Base-by-base conservation (phyloP, 2,113 vertebrate species). In the Parus major region DNA sequence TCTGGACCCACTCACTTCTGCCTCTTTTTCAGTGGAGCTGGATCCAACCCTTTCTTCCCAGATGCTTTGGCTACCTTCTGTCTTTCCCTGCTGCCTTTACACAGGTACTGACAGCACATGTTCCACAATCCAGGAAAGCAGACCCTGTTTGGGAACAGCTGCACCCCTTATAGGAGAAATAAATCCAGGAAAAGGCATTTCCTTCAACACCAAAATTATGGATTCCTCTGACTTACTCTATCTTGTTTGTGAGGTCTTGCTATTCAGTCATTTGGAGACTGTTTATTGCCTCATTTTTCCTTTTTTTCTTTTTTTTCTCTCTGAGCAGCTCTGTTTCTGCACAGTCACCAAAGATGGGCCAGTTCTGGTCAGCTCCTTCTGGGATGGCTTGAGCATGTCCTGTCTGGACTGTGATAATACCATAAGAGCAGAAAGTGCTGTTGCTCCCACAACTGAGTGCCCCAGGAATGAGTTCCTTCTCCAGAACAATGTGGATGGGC, bases 341-440 rank as follows among this genome's bases (percentile, higher is more conserved):
- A 19, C 20, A 7, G 46, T 19, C 7, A 9, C 23, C 71, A 71
- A 16, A 79, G 31, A 75, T 47, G 20, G 23, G 29, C 17, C 2
- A 2, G 31, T 78, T 63, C 46, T 85, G 57, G 73, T 81, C 79
- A 69, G 22, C 57, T 46, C 39, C 44, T 71, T 89, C 77, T n/a
- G 6, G 7, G 57, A 56, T 29, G 20, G 35, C n/a, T 79, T 78
- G 44, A 82, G 35, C 7, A 28, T 2, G 5, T 72, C n/a, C 29
- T 6, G 0, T 14, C 52, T 14, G 35, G 46, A n/a, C 47, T 35
- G 7, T 5, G 41, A 73, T 13, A 35, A 64, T 28, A 36, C 0
- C 5, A 19, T 33, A n/a, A 57, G 31, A 80, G 49, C 65, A 81
- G 44, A 79, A 82, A 82, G 29, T 47, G 29, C 15, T 21, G 36